Evolutionary conservation across 2,797 vertebrate genomes (phyloP).

Genomic region (Loriculus beryllinus): DNA sequence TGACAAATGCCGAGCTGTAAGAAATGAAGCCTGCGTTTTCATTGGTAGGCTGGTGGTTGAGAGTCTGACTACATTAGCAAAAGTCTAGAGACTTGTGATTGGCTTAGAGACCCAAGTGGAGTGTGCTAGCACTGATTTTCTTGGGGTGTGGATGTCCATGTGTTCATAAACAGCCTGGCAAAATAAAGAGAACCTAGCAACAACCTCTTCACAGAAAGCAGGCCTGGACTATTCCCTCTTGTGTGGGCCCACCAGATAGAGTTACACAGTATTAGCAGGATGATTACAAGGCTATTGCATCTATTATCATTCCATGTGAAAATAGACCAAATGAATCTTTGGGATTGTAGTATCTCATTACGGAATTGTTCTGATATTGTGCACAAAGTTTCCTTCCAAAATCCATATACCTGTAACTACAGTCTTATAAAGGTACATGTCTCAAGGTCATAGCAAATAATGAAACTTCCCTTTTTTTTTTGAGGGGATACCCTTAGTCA

Average conservation of each 20-base stretch:
- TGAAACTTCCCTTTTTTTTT: background rate
- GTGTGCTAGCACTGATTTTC: background rate
- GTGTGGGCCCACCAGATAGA: background rate
- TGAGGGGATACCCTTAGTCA: background rate
- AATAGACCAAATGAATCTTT: background rate
- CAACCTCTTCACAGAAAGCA: background rate
- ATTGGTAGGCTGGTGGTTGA: background rate
- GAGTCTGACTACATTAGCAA: background rate
- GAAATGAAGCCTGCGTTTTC: background rate
- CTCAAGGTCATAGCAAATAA: background rate
- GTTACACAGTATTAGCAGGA: accelerated
- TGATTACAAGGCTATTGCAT: background rate
- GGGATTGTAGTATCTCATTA: background rate
- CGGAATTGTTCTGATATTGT: background rate
- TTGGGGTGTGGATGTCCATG: background rate
- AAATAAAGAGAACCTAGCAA: background rate
- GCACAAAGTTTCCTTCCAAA: background rate
- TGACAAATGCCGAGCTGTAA: background rate
- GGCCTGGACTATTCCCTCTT: background rate
- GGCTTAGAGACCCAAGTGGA: background rate
- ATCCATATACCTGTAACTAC: background rate
- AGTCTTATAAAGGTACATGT: background rate
- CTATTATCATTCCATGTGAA: background rate
- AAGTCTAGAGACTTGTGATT: background rate
- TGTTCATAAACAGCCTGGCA: background rate